Evolutionary conservation across 2,888 invertebrate species (phyloP).

Genomic region (Drosophila atripex): DNA sequence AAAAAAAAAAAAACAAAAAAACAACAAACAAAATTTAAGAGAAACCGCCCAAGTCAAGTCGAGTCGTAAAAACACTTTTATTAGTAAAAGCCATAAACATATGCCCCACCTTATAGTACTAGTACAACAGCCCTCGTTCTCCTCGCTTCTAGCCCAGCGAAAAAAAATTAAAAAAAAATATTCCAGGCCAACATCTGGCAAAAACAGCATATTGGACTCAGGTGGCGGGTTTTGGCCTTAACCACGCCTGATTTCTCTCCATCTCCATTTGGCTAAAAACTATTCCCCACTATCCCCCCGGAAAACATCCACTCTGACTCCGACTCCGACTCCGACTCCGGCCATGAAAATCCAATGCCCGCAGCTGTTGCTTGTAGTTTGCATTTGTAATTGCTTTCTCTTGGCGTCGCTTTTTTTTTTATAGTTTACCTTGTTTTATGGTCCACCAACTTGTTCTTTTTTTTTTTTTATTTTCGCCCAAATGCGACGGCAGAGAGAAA

Average conservation of each 20-base stretch:
- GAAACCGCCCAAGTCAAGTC: conserved; percentile 5
- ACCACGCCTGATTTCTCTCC: conserved; percentile 5
- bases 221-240: conserved; percentile 16
- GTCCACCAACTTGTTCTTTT: conserved; percentile 60
- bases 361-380: conserved; percentile 70
- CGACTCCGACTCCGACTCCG: neutral
- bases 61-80: conserved; percentile 73
- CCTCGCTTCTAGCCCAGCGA: conserved; percentile 1
- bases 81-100: conserved; percentile 68
- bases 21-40: no score
- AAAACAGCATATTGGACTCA: conserved; percentile 41
- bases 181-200: conserved; percentile 30
- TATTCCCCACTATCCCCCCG: neutral
- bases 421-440: conserved; percentile 63
- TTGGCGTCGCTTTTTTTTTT: conserved; percentile 49
- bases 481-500: conserved; percentile 2
- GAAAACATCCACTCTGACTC: neutral
- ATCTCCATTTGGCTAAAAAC: conserved; percentile 16
- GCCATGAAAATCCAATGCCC: conserved; percentile 12
- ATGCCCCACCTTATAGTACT: conserved; percentile 44
- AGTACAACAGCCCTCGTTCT: neutral
- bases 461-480: conserved; percentile 2
- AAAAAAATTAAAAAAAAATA: conserved; percentile 32
- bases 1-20: neutral
- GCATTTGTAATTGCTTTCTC: conserved; percentile 73